Percentiles rank a stretch among this genome's conserved stretches.
phyloP scores from a whole-genome alignment of 1,140 invertebrate genomes.

The Hylaeus anthracinus region DNA sequence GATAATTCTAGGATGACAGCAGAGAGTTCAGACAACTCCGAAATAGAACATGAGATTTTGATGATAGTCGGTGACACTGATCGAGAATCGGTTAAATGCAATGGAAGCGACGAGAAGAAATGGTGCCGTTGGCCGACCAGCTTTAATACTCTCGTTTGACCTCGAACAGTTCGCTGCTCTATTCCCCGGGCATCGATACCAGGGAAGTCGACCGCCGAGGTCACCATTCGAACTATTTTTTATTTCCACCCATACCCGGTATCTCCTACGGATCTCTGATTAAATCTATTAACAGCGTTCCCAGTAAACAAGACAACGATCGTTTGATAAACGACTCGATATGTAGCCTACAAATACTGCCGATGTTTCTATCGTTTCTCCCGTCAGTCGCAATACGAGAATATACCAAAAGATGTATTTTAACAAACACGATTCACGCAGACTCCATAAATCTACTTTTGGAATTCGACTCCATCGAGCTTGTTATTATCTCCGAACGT shows the following conservation, averaged over 20 bases:
- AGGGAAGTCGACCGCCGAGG: constrained; percentile 59
- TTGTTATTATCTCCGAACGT: too few species aligned
- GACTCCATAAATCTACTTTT: too few species aligned
- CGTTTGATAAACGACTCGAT: not conserved
- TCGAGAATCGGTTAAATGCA: not conserved
- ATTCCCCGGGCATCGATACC: constrained; percentile 63
- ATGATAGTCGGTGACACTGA: too few species aligned
- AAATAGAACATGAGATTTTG: not conserved
- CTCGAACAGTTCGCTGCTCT: constrained; percentile 54
- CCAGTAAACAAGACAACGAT: not conserved
- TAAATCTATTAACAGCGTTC: not conserved
- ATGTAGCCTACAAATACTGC: too few species aligned
- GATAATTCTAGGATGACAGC: too few species aligned
- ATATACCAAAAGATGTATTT: too few species aligned
- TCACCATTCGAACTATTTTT: constrained; percentile 39
- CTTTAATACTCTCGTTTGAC: constrained; percentile 45
- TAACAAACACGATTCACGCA: too few species aligned
- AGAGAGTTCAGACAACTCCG: not conserved
- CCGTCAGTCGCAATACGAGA: too few species aligned
- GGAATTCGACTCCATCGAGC: too few species aligned
- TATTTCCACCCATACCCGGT: not conserved
- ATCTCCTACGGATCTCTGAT: not conserved
- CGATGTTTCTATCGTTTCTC: too few species aligned
- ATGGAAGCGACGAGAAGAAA: not conserved
- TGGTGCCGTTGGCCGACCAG: constrained; percentile 34